A percentile compares a stretch with the other conserved stretches of the same genome.
Conservation (phyloP, 2,888 invertebrate species). For the Lepidocyrtoides sp. region DNA sequence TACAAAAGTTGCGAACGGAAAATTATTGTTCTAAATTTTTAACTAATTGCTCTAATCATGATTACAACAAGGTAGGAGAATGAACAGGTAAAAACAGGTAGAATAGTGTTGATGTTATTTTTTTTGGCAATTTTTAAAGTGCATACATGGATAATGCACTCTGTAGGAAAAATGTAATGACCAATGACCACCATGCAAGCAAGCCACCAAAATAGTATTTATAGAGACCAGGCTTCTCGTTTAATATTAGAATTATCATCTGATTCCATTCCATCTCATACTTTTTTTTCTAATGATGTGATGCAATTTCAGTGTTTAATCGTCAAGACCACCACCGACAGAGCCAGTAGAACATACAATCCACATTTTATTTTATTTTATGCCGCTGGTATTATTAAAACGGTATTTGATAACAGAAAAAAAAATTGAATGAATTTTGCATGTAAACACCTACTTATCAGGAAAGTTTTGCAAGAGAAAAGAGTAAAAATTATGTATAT, state of each 20-base stretch:
- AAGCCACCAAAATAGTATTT: too few species aligned
- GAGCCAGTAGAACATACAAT: too few species aligned
- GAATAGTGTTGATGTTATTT: neutral
- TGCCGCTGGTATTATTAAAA: neutral
- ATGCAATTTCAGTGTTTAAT: too few species aligned
- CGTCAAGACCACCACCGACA: too few species aligned
- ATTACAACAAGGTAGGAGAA: neutral
- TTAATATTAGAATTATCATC: too few species aligned
- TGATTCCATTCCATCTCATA: too few species aligned
- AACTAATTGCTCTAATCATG: neutral
- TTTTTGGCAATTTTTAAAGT: neutral
- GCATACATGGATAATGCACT: too few species aligned
- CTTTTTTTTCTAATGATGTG: too few species aligned
- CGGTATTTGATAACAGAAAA: neutral
- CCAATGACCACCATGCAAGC: neutral
- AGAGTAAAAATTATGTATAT: neutral
- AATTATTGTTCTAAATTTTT: neutral
- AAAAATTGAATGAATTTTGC: neutral
- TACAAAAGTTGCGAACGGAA: too few species aligned
- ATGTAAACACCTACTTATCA: neutral
- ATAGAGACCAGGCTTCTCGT: too few species aligned
- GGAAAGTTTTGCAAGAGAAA: neutral
- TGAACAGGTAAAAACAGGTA: neutral
- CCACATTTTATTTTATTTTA: too few species aligned
- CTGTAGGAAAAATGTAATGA: neutral